These are phyloP conservation scores for Eilema sororculum DNA, from an alignment of 2,888 invertebrate species.

Conservation along the genomic window DNA sequence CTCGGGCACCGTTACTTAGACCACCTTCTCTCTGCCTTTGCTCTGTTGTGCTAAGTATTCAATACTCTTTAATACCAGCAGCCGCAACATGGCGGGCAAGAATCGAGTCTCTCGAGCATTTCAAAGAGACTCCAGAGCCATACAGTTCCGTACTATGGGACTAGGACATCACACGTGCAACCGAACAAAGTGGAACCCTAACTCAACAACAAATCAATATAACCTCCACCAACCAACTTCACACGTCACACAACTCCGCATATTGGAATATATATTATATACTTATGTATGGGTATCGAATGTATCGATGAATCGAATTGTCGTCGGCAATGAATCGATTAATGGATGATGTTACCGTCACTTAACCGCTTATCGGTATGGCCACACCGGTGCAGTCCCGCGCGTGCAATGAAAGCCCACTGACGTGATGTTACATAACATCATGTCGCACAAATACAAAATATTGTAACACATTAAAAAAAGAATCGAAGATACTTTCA, in stretches of 20 bases:
- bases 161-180: neutral
- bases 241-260: neutral
- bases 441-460: slow-evolving; percentile 6
- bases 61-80: neutral
- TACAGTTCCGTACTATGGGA: neutral
- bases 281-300: too few species aligned
- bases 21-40: neutral
- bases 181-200: neutral
- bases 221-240: slow-evolving; percentile 12
- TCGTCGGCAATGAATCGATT: slow-evolving; percentile 43
- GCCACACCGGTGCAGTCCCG: slow-evolving; percentile 65
- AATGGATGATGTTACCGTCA: slow-evolving; percentile 64
- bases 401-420: slow-evolving; percentile 71
- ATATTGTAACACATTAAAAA: slow-evolving; percentile 1
- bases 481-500: neutral
- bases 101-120: neutral
- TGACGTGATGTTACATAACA: slow-evolving; percentile 48
- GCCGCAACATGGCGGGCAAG: neutral
- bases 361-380: slow-evolving; percentile 66
- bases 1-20: too few species aligned
- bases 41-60: neutral
- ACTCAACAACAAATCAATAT: neutral
- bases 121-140: neutral
- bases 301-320: slow-evolving; percentile 7
- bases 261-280: neutral